Percentiles rank a stretch among this genome's conserved stretches.
These are phyloP conservation scores for Acanthococcus lagerstroemiae DNA, from an alignment of 2,888 invertebrate species.

Conservation along the genomic window DNA sequence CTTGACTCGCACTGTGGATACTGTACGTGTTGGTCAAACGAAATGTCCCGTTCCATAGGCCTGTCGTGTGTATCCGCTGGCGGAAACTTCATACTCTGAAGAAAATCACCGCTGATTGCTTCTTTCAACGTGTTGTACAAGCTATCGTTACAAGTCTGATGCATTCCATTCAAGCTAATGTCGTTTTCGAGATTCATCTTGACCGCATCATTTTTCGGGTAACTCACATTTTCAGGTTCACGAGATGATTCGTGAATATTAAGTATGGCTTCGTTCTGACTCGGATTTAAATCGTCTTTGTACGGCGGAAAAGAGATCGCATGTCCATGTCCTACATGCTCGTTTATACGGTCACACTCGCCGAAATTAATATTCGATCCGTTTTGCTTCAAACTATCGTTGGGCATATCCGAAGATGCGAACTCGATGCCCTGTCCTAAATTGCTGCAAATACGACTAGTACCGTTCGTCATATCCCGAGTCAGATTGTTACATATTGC, in stretches of 20 bases:
- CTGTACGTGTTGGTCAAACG: not conserved
- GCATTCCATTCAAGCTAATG: not conserved
- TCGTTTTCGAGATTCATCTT: not conserved
- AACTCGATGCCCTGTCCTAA: not conserved
- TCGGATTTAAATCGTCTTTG: not conserved
- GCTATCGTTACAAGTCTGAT: not conserved
- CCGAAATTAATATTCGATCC: not conserved
- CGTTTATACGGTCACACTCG: not conserved
- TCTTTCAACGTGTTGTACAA: not conserved
- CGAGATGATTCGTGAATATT: not conserved
- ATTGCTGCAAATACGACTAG: not conserved
- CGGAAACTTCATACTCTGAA: constrained; percentile 9
- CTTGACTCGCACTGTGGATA: constrained; percentile 10
- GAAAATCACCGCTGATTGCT: constrained; percentile 3
- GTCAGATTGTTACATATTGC: not conserved
- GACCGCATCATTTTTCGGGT: not conserved
- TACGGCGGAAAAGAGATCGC: not conserved
- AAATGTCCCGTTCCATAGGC: not conserved
- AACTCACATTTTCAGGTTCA: not conserved
- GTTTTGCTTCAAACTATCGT: not conserved
- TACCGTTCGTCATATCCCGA: not conserved
- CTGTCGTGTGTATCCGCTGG: not conserved
- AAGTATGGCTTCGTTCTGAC: not conserved
- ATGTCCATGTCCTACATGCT: not conserved
- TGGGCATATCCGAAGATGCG: not conserved